A percentile compares a stretch with the other conserved stretches of the same genome.
Conservation (phyloP, 2,113 vertebrate genomes). For the Hypomesus transpacificus region DNA sequence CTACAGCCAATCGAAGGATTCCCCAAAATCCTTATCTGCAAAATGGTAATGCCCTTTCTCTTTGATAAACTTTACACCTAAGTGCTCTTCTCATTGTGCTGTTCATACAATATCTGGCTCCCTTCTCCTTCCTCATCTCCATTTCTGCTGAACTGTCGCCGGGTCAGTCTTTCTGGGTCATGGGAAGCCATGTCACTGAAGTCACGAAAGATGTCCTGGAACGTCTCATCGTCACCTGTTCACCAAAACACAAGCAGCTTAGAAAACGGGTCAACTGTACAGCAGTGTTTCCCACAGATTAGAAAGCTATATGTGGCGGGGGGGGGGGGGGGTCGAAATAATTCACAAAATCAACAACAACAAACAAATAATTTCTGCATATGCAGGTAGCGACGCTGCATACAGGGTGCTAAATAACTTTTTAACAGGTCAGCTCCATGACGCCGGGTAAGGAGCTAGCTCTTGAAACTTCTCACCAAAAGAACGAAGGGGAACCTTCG, state of each 20-base stretch:
- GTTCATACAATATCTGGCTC: constrained; percentile 1
- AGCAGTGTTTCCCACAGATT: no score
- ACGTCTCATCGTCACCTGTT: constrained; percentile 74
- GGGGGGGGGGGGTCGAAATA: no score
- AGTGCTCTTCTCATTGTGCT: background rate
- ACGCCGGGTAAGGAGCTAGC: no score
- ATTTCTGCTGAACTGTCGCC: constrained; percentile 52
- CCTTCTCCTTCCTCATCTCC: constrained; percentile 10
- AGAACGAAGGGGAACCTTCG: no score
- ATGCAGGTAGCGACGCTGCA: no score
- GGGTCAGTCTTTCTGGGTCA: constrained; percentile 65
- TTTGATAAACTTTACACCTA: background rate
- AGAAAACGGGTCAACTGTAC: background rate
- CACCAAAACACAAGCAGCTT: background rate
- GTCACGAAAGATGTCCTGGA: constrained; percentile 76
- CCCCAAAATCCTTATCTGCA: background rate
- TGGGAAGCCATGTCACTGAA: constrained; percentile 78
- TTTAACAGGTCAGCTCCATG: no score
- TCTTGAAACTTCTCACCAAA: no score
- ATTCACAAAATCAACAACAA: no score
- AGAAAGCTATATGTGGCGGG: no score
- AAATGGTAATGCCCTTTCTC: background rate
- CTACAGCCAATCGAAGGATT: background rate
- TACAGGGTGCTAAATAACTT: no score
- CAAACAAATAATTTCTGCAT: no score